Evolutionary conservation across 2,113 vertebrate genomes (phyloP).

Genomic region (Oreocharis arfaki): DNA sequence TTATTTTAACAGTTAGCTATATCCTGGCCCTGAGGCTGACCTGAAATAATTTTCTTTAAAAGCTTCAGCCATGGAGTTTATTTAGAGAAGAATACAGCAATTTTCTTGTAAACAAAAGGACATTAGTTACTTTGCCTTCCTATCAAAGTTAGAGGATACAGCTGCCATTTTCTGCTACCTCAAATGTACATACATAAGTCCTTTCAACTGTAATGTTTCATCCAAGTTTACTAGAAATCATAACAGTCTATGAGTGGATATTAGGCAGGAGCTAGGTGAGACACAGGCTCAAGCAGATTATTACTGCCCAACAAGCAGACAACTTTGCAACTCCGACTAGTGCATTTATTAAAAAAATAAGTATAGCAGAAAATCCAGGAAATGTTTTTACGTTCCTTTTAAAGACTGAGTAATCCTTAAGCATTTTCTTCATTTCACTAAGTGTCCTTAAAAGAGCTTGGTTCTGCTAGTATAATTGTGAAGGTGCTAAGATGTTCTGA

Average conservation of each 20-base stretch:
- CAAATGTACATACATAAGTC: neutral
- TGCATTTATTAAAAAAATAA: neutral
- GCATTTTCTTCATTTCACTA: neutral
- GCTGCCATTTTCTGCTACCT: neutral
- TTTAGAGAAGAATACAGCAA: neutral
- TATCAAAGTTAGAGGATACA: neutral
- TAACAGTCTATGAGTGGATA: neutral
- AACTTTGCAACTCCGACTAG: neutral
- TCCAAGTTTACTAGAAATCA: neutral
- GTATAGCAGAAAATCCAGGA: neutral
- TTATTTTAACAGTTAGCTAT: neutral
- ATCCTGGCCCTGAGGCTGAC: neutral
- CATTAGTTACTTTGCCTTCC: neutral
- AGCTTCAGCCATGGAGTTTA: neutral
- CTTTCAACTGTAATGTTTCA: neutral
- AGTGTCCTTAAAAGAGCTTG: neutral
- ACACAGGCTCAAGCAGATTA: neutral
- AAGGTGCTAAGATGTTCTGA: neutral
- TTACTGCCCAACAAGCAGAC: neutral
- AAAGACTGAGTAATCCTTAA: neutral
- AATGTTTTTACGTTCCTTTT: neutral
- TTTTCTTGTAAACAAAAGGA: neutral
- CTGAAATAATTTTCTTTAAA: neutral
- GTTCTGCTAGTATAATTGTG: neutral
- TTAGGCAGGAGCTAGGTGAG: neutral